phyloP scores from a whole-genome alignment of 2,113 vertebrate genomes.

The Pogona vitticeps region DNA sequence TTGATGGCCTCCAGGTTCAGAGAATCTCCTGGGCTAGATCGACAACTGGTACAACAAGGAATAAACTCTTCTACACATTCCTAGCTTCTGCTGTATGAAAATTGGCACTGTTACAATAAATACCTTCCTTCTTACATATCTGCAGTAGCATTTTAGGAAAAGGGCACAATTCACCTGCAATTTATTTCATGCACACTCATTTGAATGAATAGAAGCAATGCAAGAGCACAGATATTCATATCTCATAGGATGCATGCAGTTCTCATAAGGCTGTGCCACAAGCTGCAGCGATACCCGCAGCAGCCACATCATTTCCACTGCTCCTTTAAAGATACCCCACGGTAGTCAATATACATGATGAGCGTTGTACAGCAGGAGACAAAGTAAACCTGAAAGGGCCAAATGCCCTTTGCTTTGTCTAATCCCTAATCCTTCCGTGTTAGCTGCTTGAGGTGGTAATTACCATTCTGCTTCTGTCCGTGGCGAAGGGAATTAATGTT shows the following conservation, averaged over 20 bases:
- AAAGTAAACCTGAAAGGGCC: conserved; percentile 9
- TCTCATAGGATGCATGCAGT: neutral
- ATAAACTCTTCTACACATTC: neutral
- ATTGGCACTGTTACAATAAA: neutral
- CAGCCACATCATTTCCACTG: neutral
- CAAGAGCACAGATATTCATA: neutral
- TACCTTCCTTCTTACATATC: neutral
- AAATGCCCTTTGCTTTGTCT: conserved; percentile 9
- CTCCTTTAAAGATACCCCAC: neutral
- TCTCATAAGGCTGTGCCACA: neutral
- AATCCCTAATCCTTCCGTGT: conserved; percentile 8
- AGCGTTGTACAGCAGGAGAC: neutral
- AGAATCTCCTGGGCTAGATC: neutral
- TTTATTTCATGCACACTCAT: neutral
- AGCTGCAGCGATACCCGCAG: too few relatives aligned
- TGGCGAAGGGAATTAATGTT: neutral
- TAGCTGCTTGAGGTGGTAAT: neutral
- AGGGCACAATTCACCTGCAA: neutral
- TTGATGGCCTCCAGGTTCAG: too few relatives aligned
- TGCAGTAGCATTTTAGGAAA: neutral
- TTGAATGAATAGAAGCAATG: neutral
- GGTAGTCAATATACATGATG: neutral
- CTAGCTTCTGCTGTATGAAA: neutral
- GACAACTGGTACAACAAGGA: neutral
- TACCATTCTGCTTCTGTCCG: neutral